Evolutionary conservation across 2,113 vertebrate species (phyloP).

Genomic region (Turdus rufiventris): DNA sequence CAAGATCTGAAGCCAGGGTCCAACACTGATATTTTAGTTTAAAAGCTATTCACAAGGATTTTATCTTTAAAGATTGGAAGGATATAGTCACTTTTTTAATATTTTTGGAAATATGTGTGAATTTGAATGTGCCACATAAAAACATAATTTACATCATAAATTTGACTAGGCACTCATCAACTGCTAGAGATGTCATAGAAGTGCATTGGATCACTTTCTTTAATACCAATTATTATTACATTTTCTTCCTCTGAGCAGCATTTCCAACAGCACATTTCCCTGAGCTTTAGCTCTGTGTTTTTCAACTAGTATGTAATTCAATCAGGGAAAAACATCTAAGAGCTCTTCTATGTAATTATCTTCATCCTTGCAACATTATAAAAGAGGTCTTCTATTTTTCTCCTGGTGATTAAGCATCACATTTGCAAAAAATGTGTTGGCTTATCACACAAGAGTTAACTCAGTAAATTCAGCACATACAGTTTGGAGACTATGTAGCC

Average conservation of each 20-base stretch:
- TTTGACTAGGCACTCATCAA: background rate
- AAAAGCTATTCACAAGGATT: background rate
- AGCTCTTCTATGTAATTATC: background rate
- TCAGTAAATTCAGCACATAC: background rate
- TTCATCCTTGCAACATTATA: background rate
- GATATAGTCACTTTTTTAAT: background rate
- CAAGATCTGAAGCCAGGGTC: background rate
- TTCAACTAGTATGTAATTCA: background rate
- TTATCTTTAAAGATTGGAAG: background rate
- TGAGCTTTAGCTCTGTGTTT: background rate
- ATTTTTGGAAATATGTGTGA: background rate
- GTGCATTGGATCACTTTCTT: background rate
- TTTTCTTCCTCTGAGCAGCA: background rate
- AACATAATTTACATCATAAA: accelerated
- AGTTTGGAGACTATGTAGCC: background rate
- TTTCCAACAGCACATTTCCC: background rate
- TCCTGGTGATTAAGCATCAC: background rate
- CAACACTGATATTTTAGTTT: background rate
- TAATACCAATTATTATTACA: background rate
- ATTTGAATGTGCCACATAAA: background rate
- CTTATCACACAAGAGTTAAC: background rate
- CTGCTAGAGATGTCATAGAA: background rate
- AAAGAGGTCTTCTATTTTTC: background rate
- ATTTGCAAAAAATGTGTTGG: background rate
- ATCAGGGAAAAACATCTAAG: background rate